Base-by-base conservation (phyloP, 2,797 vertebrate genomes). In the Alouatta caraya region DNA sequence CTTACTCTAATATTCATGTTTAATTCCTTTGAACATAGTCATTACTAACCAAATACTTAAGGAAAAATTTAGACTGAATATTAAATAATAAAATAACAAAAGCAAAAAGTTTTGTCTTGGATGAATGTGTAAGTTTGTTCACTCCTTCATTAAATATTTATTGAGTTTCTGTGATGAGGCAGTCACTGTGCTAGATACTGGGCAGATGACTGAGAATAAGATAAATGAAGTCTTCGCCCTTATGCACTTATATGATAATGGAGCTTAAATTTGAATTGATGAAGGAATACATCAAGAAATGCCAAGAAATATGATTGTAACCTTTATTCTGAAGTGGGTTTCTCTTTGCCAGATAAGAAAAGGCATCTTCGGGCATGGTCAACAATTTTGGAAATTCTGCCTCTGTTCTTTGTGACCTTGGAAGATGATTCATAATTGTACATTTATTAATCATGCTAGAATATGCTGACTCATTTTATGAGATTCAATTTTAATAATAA, bases 191-290 rank as follows among this genome's bases (percentile, higher is more conserved):
- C 5, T 89, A 93, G 88, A 92, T 72, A 37, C 3, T 39, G 44
- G 61, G 42, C 42, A 75, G 19, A 59, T 48, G 30, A 50, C 44
- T 0, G 21, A 93, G 82, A 91, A 50, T 4, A 89, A 94, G 79
- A 67, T 48, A 96, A 96, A 96, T 78, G 90, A 86, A 81, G 10
- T 22, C n/a, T 93, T 73, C 75, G 39, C 28, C n/a, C 57, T 91
- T 48, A 75, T 1, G 42, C 28, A 93, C 28, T 91, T 93, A 91
- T 3, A 67, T 30, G 55, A 39, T 59, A 93, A 94, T 46, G 57
- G 61, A 89, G 57, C 46, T 95, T 96, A 95, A n/a, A 87, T 93
- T 67, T 80, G n/a, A 97, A 89, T 4, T 95, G 67, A 97, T 94
- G 70, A 96, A 73, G 83, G 30, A 48, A 50, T 83, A 2, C n/a